These are phyloP conservation scores for Cichladusa arquata DNA, from an alignment of 2,113 vertebrate genomes.

Conservation along the genomic window DNA sequence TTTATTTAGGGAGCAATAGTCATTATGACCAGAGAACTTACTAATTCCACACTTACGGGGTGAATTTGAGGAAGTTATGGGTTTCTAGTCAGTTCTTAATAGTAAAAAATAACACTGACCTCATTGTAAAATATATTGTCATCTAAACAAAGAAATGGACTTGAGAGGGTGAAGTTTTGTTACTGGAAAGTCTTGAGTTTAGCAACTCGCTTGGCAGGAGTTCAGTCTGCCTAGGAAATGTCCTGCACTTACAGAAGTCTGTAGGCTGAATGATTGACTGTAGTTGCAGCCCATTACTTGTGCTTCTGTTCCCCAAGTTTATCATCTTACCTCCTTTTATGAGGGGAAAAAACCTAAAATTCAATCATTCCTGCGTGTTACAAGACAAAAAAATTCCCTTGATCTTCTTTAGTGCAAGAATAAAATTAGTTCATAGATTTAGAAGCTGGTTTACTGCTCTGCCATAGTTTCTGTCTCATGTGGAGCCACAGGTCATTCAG, in stretches of 20 bases:
- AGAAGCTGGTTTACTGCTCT: neutral
- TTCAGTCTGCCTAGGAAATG: neutral
- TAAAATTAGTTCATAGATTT: neutral
- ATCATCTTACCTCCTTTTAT: neutral
- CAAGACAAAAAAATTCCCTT: neutral
- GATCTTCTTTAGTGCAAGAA: neutral
- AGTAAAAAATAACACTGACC: neutral
- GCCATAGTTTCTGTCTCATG: neutral
- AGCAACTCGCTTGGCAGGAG: neutral
- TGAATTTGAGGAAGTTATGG: neutral
- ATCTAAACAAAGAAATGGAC: neutral
- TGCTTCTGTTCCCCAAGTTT: neutral
- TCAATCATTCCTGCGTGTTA: neutral
- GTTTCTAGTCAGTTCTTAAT: neutral
- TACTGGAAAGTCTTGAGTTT: neutral
- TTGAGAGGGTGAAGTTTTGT: neutral
- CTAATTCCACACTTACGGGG: neutral
- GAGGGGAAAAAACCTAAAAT: rapidly evolving
- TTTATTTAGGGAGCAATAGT: neutral
- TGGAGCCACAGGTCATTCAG: neutral
- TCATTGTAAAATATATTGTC: neutral
- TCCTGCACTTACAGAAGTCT: neutral
- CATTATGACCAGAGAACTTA: neutral
- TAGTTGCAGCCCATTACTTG: neutral
- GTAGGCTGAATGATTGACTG: neutral